Evolutionary conservation across 2,797 vertebrate genomes (phyloP).

Genomic region (Chaetophractus vellerosus): DNA sequence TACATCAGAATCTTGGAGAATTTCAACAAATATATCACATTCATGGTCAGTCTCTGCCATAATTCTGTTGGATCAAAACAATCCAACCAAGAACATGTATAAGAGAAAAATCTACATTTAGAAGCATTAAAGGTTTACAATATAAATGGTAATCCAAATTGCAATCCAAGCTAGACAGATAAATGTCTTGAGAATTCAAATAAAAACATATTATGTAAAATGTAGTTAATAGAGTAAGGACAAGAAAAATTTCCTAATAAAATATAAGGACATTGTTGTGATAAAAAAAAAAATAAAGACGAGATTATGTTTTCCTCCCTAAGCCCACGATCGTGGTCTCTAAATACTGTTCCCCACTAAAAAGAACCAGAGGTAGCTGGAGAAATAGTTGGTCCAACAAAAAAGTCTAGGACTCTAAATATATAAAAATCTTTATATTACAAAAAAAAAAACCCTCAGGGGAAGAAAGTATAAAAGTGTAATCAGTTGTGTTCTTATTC

Average conservation of each 20-base stretch:
- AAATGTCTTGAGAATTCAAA: constrained; percentile 42
- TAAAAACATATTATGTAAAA: constrained; percentile 7
- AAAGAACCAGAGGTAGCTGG: background rate
- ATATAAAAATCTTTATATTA: constrained; percentile 13
- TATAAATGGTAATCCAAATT: too few relatives aligned
- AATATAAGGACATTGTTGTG: background rate
- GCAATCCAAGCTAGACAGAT: background rate
- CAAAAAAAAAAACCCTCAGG: background rate
- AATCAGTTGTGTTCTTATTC: background rate
- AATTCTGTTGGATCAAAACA: background rate
- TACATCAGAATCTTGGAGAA: background rate
- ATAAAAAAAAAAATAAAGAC: constrained; percentile 4
- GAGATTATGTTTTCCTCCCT: background rate
- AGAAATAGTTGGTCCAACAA: background rate
- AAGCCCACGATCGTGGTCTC: background rate
- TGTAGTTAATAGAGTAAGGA: background rate
- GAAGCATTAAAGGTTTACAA: background rate
- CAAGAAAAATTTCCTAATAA: constrained; percentile 24
- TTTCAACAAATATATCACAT: background rate
- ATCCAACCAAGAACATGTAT: background rate
- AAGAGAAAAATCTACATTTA: background rate
- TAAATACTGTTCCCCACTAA: background rate
- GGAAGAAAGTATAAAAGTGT: background rate
- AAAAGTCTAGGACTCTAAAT: background rate
- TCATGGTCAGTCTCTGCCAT: background rate